Percentiles rank a stretch among this genome's conserved stretches.
Conservation (phyloP, 2,888 invertebrate genomes). For the Megamerina dolium region DNA sequence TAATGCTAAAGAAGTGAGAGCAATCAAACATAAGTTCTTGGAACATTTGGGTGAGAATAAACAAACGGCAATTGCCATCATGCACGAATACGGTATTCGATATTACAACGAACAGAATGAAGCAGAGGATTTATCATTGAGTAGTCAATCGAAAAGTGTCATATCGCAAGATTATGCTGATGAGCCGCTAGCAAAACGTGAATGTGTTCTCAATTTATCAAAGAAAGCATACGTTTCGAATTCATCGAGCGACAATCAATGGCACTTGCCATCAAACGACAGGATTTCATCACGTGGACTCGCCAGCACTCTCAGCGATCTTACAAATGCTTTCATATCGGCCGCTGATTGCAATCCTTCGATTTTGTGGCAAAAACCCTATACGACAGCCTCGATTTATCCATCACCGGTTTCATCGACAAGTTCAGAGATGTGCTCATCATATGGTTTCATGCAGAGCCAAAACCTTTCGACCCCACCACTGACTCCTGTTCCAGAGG, state of each 20-base stretch:
- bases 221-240: conserved; percentile 16
- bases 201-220: conserved; percentile 41
- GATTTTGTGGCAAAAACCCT: conserved; percentile 39
- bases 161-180: conserved; percentile 27
- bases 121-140: conserved; percentile 41
- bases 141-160: conserved; percentile 34
- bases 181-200: conserved; percentile 36
- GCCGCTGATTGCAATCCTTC: conserved; percentile 41
- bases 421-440: conserved; percentile 25
- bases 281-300: conserved; percentile 28
- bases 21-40: background rate
- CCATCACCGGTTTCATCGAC: conserved; percentile 35
- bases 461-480: conserved; percentile 47
- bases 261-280: background rate
- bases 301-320: conserved; percentile 31
- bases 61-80: background rate
- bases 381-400: conserved; percentile 26
- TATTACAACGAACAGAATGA: too few species aligned
- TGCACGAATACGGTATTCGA: too few species aligned
- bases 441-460: conserved; percentile 22
- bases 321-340: conserved; percentile 35
- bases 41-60: too few species aligned
- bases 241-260: conserved; percentile 21
- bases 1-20: too few species aligned
- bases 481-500: conserved; percentile 40